Base-by-base conservation (phyloP, 2,888 invertebrate genomes). In the Spodoptera picta region DNA sequence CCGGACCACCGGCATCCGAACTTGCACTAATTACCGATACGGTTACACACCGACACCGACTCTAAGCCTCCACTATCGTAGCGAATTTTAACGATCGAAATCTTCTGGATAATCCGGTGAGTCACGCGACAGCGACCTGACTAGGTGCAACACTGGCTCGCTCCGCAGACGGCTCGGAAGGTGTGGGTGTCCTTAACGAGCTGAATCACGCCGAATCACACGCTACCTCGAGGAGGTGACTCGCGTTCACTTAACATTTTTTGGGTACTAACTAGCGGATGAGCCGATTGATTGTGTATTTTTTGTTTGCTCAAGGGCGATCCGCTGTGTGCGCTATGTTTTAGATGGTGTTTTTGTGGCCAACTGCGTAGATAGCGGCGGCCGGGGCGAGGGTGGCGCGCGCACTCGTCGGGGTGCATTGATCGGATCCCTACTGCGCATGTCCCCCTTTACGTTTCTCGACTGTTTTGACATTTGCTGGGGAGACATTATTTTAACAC, bases 1-100 rank as follows among this genome's bases (percentile, higher is more conserved):
- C 90, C 87, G 95, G 94, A 83, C 87, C 92, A 88, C 95, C 95
- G 93, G 96, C 94, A 93, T 94, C 81, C 91, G 90, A 90, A 83
- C 83, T 79, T 77, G 69, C 87, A 90, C 87, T 83, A 81, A 80
- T 86, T 76, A 75, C 71, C 47, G 44, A 60, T 75, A 87, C 87
- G 81, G 75, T 73, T 69, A 79, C 78, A 83, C 83, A 83, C 75
- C 57, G 80, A 80, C 86, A 87, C 84, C 75, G 78, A 66, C 75
- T 82, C 68, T 69, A 69, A 75, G 81, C 72, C 78, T 83, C 83
- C 85, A 87, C 86, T 85, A 85, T 85, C 84, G 83, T 77, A 87
- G 73, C 83, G 79, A 87, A 87, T 87, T 79, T 14, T 69, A 75
- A 84, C 82, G 82, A 85, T 77, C 83, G 81, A 87, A 87, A 86